Conservation (phyloP, 2,113 vertebrate genomes). For the Hemiprocne comata region DNA sequence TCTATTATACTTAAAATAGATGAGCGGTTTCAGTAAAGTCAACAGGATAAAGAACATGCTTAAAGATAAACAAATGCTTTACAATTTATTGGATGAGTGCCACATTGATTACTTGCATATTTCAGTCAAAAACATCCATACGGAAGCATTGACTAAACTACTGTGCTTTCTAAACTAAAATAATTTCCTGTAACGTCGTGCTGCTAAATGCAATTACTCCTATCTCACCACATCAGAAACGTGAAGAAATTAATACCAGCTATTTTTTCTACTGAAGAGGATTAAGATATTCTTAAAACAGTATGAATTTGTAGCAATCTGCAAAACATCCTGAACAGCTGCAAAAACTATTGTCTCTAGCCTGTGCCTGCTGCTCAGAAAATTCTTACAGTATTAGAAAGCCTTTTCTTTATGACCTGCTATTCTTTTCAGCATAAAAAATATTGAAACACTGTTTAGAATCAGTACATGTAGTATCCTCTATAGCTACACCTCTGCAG, state of each 20-base stretch:
- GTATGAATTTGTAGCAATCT: not conserved
- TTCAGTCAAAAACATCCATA: not conserved
- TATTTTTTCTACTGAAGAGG: not conserved
- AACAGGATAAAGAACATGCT: not conserved
- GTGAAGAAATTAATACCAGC: not conserved
- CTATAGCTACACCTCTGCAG: not conserved
- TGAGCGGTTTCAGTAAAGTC: not conserved
- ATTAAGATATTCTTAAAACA: not conserved
- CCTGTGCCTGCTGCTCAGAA: not conserved
- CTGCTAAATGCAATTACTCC: not conserved
- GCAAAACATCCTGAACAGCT: not conserved
- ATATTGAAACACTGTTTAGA: not conserved
- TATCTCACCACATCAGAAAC: not conserved
- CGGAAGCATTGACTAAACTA: not conserved
- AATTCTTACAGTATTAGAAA: not conserved
- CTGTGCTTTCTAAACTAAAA: not conserved
- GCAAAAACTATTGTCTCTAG: not conserved
- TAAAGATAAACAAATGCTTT: conserved; percentile 18
- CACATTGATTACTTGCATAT: not conserved
- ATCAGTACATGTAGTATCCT: not conserved
- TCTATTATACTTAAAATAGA: not conserved
- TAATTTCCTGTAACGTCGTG: not conserved
- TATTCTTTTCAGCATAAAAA: not conserved
- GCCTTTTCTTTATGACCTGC: not conserved
- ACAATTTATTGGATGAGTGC: not conserved